phyloP scores from a whole-genome alignment of 2,797 vertebrate species.

The Coregonus ussuriensis region DNA sequence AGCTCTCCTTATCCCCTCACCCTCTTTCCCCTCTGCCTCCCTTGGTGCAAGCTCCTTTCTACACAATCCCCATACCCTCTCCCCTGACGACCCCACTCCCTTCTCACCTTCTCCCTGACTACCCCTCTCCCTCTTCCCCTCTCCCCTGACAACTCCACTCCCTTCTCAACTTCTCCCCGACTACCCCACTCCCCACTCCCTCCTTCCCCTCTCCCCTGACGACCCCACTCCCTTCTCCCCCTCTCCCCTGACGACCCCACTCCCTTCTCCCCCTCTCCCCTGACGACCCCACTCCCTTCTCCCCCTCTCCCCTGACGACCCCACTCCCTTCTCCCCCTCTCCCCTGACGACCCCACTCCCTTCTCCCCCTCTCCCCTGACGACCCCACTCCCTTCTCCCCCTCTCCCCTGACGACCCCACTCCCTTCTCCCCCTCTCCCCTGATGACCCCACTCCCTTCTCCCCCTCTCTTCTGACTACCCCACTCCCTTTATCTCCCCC shows the following conservation, averaged over 20 bases:
- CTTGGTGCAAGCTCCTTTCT: no score
- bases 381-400: conserved; percentile 13
- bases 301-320: neutral
- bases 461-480: neutral
- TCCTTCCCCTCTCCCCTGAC: conserved; percentile 27
- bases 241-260: conserved; percentile 6
- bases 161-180: neutral
- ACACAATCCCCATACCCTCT: conserved; percentile 5
- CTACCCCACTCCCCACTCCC: conserved; percentile 1
- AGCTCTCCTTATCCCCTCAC: conserved; percentile 9
- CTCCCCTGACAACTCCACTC: no score
- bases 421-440: conserved; percentile 21
- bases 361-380: neutral
- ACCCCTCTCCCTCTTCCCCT: neutral
- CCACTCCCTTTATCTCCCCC: neutral
- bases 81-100: neutral
- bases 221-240: conserved; percentile 7
- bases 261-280: neutral
- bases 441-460: no score
- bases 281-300: neutral
- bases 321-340: neutral
- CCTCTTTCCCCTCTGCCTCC: neutral
- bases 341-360: conserved; percentile 16
- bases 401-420: conserved; percentile 22
- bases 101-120: neutral